Conservation (phyloP, 2,888 invertebrate genomes). For the Tenthredo mesomela region DNA sequence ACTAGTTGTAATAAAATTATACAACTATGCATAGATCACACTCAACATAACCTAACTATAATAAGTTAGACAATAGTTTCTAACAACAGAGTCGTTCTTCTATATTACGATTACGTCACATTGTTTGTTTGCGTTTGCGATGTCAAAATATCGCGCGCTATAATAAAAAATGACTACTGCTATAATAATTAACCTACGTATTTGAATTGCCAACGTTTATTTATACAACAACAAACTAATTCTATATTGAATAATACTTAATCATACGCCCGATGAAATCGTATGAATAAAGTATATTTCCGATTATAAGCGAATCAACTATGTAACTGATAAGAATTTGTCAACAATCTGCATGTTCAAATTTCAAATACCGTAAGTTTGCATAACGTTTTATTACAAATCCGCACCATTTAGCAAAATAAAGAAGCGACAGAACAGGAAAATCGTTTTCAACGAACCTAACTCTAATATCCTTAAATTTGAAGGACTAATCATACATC, state of each 20-base stretch:
- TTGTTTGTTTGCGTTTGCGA: too few species aligned
- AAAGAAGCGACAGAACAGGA: not conserved
- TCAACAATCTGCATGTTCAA: not conserved
- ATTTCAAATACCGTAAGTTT: not conserved
- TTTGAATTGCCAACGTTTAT: not conserved
- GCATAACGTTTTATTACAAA: not conserved
- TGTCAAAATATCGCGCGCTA: slow-evolving; percentile 27
- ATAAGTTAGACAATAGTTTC: not conserved
- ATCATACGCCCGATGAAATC: not conserved
- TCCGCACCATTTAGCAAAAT: not conserved
- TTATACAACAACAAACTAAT: not conserved
- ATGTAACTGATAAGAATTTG: not conserved
- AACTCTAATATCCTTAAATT: not conserved
- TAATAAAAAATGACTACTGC: not conserved
- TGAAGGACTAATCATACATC: not conserved
- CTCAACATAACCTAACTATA: not conserved
- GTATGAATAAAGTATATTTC: not conserved
- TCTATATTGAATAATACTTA: not conserved
- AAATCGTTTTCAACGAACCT: not conserved
- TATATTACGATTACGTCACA: not conserved
- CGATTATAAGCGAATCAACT: not conserved
- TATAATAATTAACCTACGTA: not conserved
- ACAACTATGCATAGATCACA: not conserved
- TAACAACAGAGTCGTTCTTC: not conserved
- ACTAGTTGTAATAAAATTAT: not conserved